A percentile compares a stretch with the other conserved stretches of the same genome.
Evolutionary conservation across 2,113 vertebrate species (phyloP).

Genomic region (Daphoenositta chrysoptera): DNA sequence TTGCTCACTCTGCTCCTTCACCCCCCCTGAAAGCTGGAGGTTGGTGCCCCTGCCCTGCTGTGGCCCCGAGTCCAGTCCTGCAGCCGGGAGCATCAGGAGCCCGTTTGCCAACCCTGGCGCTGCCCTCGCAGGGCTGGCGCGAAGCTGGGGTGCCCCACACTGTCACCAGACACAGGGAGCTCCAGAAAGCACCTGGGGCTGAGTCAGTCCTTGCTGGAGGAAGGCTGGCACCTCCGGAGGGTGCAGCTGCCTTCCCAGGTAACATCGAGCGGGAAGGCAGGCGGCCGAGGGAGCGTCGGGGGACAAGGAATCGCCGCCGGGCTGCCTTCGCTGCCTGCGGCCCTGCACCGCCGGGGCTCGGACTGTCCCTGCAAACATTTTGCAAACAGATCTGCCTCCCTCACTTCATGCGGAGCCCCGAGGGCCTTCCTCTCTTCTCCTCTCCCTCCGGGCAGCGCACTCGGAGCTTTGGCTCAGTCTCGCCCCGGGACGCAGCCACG

Average conservation of each 20-base stretch:
- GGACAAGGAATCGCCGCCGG: not conserved
- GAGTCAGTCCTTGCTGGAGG: not conserved
- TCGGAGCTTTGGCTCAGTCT: no score
- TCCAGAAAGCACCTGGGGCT: not conserved
- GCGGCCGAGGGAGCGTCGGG: not conserved
- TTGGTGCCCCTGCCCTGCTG: not conserved
- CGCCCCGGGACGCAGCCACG: accelerated
- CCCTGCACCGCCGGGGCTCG: not conserved
- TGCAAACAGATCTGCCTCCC: not conserved
- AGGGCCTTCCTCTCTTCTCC: no score
- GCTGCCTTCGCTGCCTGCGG: not conserved
- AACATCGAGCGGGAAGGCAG: not conserved
- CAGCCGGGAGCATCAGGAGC: not conserved
- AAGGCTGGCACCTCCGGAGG: not conserved
- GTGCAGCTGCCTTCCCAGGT: not conserved
- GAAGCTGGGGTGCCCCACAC: not conserved
- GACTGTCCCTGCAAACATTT: not conserved
- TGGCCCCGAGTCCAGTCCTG: not conserved
- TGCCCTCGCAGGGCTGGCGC: not conserved
- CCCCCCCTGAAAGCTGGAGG: not conserved
- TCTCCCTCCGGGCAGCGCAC: not conserved
- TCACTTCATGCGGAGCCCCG: not conserved
- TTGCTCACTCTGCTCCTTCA: not conserved
- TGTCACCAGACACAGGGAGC: accelerated
- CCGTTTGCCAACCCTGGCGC: not conserved